These are phyloP conservation scores for Odocoileus hemionus DNA, from an alignment of 2,113 vertebrate genomes.

Conservation along the genomic window DNA sequence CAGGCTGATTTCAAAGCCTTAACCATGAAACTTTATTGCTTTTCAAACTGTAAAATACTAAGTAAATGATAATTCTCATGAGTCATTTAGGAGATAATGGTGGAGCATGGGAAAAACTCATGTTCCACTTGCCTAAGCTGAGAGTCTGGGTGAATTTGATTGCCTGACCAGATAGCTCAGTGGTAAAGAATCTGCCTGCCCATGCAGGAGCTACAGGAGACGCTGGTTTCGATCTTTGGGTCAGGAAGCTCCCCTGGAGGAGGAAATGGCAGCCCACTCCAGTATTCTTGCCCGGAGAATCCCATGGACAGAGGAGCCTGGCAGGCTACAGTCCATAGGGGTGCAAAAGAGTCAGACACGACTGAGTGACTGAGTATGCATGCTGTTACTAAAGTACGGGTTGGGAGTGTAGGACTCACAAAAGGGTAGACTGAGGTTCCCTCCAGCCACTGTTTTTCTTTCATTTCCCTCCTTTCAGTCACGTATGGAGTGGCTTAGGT, in stretches of 20 bases:
- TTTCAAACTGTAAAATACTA: background rate
- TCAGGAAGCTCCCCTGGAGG: background rate
- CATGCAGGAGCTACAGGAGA: background rate
- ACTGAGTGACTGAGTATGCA: background rate
- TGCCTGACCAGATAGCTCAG: background rate
- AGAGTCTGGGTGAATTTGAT: background rate
- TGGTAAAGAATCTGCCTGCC: background rate
- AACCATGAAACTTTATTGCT: background rate
- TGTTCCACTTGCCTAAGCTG: background rate
- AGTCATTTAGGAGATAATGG: background rate
- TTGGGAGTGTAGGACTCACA: background rate
- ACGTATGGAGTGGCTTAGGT: background rate
- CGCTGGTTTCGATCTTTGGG: background rate
- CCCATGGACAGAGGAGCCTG: background rate
- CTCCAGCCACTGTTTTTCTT: background rate
- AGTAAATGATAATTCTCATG: background rate
- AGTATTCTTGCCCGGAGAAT: background rate
- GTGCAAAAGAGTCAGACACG: background rate
- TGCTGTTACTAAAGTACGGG: background rate
- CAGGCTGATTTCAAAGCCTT: background rate
- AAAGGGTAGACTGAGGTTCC: background rate
- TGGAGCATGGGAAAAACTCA: background rate
- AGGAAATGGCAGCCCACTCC: background rate
- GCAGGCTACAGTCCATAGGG: accelerated
- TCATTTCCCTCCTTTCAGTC: background rate